phyloP scores from a whole-genome alignment of 2,113 vertebrate genomes.

The Peromyscus maniculatus region DNA sequence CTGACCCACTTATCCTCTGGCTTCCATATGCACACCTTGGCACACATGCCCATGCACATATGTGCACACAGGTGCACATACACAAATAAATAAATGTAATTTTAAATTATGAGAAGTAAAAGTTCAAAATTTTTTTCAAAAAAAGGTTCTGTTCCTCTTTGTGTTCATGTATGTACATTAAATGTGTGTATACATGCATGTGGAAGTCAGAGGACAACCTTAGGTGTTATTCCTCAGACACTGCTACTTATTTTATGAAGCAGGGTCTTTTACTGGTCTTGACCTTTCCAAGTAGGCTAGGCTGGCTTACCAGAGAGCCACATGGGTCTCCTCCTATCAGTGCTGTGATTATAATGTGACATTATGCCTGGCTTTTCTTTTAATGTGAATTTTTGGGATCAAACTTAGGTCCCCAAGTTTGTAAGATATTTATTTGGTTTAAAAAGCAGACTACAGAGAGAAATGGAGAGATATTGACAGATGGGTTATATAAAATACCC shows the following conservation, averaged over 20 bases:
- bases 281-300: not conserved
- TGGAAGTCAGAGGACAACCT: not conserved
- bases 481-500: not conserved
- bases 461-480: not conserved
- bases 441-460: constrained; percentile 32
- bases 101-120: not conserved
- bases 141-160: not conserved
- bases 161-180: not conserved
- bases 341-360: not conserved
- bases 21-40: not conserved
- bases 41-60: not conserved
- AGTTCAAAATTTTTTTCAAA: not conserved
- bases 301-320: not conserved
- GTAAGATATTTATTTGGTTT: not conserved
- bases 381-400: not conserved
- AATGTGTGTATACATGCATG: too few species aligned
- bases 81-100: not conserved
- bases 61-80: not conserved
- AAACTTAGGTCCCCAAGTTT: not conserved
- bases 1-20: not conserved
- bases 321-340: not conserved
- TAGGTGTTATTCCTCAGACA: not conserved
- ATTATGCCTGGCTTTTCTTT: not conserved
- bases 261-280: not conserved
- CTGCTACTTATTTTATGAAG: not conserved